These are phyloP conservation scores for Okamejei kenojei DNA, from an alignment of 2,797 vertebrate genomes.

Conservation along the genomic window DNA sequence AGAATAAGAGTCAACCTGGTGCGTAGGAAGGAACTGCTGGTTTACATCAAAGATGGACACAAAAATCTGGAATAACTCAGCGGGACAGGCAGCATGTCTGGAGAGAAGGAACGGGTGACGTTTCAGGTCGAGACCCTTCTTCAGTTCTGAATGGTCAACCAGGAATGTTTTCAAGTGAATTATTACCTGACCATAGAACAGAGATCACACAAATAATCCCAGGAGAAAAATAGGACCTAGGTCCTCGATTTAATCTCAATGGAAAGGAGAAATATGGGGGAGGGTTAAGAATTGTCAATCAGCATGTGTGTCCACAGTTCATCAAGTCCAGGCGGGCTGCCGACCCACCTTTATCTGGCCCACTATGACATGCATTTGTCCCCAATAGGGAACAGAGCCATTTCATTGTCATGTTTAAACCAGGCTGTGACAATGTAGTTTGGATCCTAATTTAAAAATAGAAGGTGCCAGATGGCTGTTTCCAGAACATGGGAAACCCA, in stretches of 20 bases:
- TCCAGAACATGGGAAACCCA: not conserved
- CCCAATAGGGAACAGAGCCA: not conserved
- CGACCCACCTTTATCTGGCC: no score
- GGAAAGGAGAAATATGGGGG: not conserved
- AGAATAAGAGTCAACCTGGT: not conserved
- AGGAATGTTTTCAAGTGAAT: not conserved
- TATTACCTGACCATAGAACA: not conserved
- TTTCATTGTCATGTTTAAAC: not conserved
- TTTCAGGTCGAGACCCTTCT: no score
- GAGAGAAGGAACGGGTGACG: no score
- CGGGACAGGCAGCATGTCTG: no score
- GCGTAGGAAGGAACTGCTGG: no score
- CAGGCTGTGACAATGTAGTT: not conserved
- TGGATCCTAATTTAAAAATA: not conserved
- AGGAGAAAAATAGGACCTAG: not conserved
- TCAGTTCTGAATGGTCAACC: not conserved
- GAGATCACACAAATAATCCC: not conserved
- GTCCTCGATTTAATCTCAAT: not conserved
- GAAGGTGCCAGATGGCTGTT: not conserved
- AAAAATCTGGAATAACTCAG: no score
- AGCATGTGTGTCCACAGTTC: not conserved
- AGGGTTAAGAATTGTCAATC: not conserved
- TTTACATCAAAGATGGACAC: no score
- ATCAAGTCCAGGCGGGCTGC: not conserved
- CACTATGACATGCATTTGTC: not conserved